These are phyloP conservation scores for Amblyjoppa fuscipennis DNA, from an alignment of 2,888 invertebrate species.

Conservation along the genomic window DNA sequence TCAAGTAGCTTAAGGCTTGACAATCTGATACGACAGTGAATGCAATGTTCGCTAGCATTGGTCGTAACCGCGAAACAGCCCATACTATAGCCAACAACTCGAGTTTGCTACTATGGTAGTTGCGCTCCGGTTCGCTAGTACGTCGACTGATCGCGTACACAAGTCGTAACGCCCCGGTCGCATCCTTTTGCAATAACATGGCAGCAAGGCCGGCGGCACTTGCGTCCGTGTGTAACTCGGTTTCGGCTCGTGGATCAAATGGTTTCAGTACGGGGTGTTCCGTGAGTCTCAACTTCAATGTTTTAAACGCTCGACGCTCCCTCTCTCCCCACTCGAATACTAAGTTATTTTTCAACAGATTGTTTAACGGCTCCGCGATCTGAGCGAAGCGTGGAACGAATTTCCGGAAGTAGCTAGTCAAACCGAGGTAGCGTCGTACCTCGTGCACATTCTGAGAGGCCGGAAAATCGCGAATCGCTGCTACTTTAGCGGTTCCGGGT, in stretches of 20 bases:
- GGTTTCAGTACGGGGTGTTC: conserved; percentile 30
- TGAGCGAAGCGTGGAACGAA: conserved; percentile 46
- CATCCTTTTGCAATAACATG: conserved; percentile 65
- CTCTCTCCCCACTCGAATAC: conserved; percentile 36
- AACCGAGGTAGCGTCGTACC: conserved; percentile 44
- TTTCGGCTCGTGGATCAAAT: conserved; percentile 29
- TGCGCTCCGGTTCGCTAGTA: background rate
- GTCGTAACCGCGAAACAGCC: conserved; percentile 9
- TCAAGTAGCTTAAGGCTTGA: background rate
- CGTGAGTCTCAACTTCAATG: conserved; percentile 12
- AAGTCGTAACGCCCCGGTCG: conserved; percentile 57
- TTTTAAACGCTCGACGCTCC: conserved; percentile 27
- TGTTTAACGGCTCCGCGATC: conserved; percentile 12
- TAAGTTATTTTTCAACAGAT: background rate
- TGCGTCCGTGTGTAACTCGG: conserved; percentile 42
- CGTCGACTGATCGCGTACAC: conserved; percentile 64
- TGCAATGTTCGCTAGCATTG: background rate
- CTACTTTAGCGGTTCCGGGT: conserved; percentile 69
- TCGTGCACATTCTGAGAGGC: conserved; percentile 48
- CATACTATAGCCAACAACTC: conserved; percentile 42
- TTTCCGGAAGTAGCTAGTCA: conserved; percentile 54
- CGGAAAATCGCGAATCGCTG: conserved; percentile 65
- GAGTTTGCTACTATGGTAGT: background rate
- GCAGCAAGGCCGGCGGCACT: conserved; percentile 11
- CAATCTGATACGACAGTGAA: conserved; percentile 64